Evolutionary conservation across 2,113 vertebrate genomes (phyloP), one percentile per base, ranked within the genome.

Genomic region (Corynorhinus townsendii): DNA sequence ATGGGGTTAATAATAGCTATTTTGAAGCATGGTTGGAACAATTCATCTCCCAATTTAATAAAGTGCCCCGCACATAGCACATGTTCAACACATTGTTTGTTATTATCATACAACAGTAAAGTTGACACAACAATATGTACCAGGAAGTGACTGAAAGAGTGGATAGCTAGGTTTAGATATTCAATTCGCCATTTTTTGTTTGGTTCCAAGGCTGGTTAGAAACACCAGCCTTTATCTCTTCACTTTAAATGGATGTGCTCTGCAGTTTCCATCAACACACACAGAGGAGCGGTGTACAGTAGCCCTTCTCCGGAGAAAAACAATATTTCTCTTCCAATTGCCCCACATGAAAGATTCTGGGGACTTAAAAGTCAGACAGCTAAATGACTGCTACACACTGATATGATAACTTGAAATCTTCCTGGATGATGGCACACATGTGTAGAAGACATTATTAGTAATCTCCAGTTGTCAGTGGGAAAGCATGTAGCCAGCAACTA

Each of bases 381-480:
- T 71, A 79, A 92, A 66, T 83, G 69, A 82, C 12, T 56, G 22
- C 17, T 47, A 15, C 0, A 62, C 20, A 56, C 3, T 76, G 28
- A 89, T 56, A 16, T 8, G 12, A 47, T 82, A 64, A 89, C 33
- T 81, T 85, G 16, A 7, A 56, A 64, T 75, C 45, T 45, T 86
- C 71, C 62, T 73, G 76, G 64, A 69, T 9, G 47, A 66, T 49
- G 28, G 4, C 22, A 77, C 28, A 73, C 6, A 80, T 3, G 2
- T 10, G 10, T 4, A 75, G 38, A 77, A 86, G 71, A 79, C 43
- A 73, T 59, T 79, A 76, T 92, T 89, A 90, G 64, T 92, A 73
- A 92, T 93, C n/a, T 89, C 43, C 79, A 75, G 77, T 91, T 96
- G 93, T 95, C 90, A 93, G 54, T 59, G 79, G 62, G 88, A 83